Base-by-base conservation (phyloP, 2,113 vertebrate species). In the Ceyx melanurus region DNA sequence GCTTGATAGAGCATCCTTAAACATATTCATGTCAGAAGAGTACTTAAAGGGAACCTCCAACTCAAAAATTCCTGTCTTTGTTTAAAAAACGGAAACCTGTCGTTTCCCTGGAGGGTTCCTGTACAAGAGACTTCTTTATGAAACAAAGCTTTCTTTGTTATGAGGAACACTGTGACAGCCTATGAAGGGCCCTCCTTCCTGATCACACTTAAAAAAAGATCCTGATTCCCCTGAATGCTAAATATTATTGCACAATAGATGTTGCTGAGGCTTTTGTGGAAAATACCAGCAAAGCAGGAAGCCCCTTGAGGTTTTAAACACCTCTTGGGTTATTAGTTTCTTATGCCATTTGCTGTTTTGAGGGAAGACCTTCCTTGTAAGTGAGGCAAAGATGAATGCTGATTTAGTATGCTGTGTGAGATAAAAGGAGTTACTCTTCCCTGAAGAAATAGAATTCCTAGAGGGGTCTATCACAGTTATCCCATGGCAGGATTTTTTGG, bases 61-160 rank as follows among this genome's bases (percentile, higher is more conserved):
- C 67, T 87, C 0, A 1, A 94, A 94, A 88, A 91, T 83, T 74
- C 70, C 28, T 0, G 0, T 85, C 82, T 93, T 91, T 89, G 84
- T 75, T 87, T 91, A 91, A 88, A 78, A 78, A 1, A 0, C 37
- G 20, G 37, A n/a, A 80, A 94, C 50, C 79, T 78, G 17, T 33
- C 22, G 10, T 88, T 88, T 91, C 87, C 85, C 85, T 25, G 26
- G 72, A 65, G 82, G 83, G 77, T 85, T 91, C 66, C n/a, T 86
- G 60, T 70, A 81, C 75, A 86, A 89, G 72, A n/a, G 86, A 66
- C 75, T 91, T 89, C 70, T 93, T 94, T 66, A 90, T 48, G 87
- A 92, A 91, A 91, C 81, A 93, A 93, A 95, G 72, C 64, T 60
- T 82, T 25, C 84, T 92, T 92, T 95, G 87, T 96, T 83, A 65